Evolutionary conservation across 2,888 invertebrate genomes (phyloP), one percentile per base, ranked within the genome.

Genomic region (Dorcus hopei): DNA sequence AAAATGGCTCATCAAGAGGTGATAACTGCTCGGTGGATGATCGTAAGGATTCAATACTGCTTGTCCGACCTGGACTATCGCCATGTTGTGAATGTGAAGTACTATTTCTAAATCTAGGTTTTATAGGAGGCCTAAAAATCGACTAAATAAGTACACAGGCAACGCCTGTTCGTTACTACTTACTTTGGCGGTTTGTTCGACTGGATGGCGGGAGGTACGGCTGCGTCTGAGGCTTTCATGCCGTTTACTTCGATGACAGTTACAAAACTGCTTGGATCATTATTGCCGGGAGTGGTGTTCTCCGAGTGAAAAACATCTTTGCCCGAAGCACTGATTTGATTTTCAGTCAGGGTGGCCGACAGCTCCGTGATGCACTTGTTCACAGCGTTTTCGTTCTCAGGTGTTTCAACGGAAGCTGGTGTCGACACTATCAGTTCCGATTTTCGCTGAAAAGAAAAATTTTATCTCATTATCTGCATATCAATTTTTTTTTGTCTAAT

Each of bases 191-290:
- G 76, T 61, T 68, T 71, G 64, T 73, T 74, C 19, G 61, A 63
- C 11, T 57, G 39, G 38, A 65, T 54, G 26, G 72, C 70, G 9
- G 74, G 69, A 33, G 67, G 63, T 51, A 43, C 55, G 50, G 52
- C 50, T 42, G 51, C 43, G 68, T 65, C 64, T 5, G 49, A 48
- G 68, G 81, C 80, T 74, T 87, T 87, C 71, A 87, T 80, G 76
- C 92, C 93, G 78, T 92, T 93, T 41, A 93, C 92, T 85, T 92
- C 91, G 70, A 93, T 93, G 65, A 93, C 93, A 61, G 93, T 93
- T 66, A 93, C 87, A 80, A 93, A 93, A 79, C 91, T 83, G 70
- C 82, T 83, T 38, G 82, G 80, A 72, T 83, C 80, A 59, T 78
- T 76, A 47, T 11, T 59, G 49, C 16, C 54, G 38, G 50, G 55